Conservation (phyloP, 2,888 invertebrate genomes). For the Apotomis turbidana region DNA sequence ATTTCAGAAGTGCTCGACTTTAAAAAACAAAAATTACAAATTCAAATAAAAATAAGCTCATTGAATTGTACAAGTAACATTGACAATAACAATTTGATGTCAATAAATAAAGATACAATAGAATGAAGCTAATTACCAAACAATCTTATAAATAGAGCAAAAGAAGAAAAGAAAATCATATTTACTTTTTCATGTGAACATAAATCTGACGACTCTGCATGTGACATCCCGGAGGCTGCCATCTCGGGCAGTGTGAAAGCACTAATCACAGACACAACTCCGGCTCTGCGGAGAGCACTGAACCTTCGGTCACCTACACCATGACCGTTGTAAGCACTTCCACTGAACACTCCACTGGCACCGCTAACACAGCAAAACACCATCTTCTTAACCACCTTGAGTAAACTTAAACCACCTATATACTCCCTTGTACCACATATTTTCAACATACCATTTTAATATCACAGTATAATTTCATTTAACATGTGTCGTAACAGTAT, state of each 20-base stretch:
- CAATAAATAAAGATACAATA: conserved; percentile 37
- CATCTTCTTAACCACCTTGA: conserved; percentile 61
- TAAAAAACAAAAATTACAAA: conserved; percentile 1
- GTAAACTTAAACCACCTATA: conserved; percentile 72
- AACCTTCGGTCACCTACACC: conserved; percentile 28
- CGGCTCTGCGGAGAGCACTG: conserved; percentile 51
- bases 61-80: conserved; percentile 14
- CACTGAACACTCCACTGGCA: conserved; percentile 73
- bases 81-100: conserved; percentile 32
- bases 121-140: conserved; percentile 49
- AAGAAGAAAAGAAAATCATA: conserved; percentile 70
- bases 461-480: conserved; percentile 73
- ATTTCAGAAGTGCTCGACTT: background rate
- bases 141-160: conserved; percentile 62
- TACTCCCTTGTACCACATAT: conserved; percentile 76
- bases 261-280: conserved; percentile 66
- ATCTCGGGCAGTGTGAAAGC: conserved; percentile 52
- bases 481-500: conserved; percentile 67
- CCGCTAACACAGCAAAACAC: conserved; percentile 66
- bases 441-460: conserved; percentile 67
- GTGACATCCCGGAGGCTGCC: conserved; percentile 47
- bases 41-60: conserved; percentile 22
- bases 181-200: conserved; percentile 72
- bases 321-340: conserved; percentile 54
- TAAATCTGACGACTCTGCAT: conserved; percentile 54